Percentiles rank a stretch among this genome's conserved stretches.
These are phyloP conservation scores for Albula goreensis DNA, from an alignment of 2,113 vertebrate genomes.

Conservation along the genomic window DNA sequence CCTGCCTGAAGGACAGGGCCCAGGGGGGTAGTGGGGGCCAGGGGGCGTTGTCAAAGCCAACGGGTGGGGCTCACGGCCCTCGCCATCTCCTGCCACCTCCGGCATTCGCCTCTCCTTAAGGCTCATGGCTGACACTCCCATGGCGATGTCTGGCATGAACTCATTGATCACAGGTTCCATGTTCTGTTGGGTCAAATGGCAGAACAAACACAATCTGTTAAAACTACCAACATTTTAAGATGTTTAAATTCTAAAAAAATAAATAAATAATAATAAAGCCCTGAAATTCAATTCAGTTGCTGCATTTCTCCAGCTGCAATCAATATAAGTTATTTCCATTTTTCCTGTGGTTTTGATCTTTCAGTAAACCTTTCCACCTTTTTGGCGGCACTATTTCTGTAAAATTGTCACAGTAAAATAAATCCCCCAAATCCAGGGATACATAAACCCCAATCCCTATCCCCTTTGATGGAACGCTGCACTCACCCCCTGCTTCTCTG, in stretches of 20 bases:
- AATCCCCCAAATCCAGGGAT: background rate
- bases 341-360: background rate
- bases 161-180: slow-evolving; percentile 90
- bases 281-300: background rate
- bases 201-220: slow-evolving; percentile 23
- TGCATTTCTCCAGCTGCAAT: background rate
- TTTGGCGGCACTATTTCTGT: background rate
- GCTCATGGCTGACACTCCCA: slow-evolving; percentile 91
- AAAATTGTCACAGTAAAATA: background rate
- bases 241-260: background rate
- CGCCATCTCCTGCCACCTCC: slow-evolving; percentile 82
- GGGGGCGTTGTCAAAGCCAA: slow-evolving; percentile 73
- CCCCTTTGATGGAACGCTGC: background rate
- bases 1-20: slow-evolving; percentile 59
- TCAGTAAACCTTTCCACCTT: background rate
- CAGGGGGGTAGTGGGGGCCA: slow-evolving; percentile 62
- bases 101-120: slow-evolving; percentile 89
- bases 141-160: slow-evolving; percentile 96
- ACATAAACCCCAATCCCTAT: background rate
- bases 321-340: background rate
- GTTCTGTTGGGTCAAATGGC: slow-evolving; percentile 69
- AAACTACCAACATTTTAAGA: background rate
- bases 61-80: slow-evolving; percentile 72
- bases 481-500: slow-evolving; percentile 88
- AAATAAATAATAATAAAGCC: background rate